phyloP scores from a whole-genome alignment of 1,140 invertebrate genomes.

The Reticulitermes speratus region DNA sequence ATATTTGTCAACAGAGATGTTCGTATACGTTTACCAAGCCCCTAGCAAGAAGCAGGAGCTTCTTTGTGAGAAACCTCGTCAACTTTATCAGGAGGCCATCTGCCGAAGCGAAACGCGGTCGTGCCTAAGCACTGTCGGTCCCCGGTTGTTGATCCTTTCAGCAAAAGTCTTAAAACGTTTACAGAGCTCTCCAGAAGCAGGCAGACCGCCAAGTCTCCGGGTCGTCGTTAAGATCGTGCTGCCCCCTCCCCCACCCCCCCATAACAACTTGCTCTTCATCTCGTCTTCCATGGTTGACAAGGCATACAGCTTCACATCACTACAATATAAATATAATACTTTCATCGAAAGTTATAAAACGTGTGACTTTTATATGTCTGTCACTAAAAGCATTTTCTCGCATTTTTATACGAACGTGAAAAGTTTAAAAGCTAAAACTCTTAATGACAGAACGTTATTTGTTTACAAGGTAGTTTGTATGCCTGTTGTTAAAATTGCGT shows the following conservation, averaged over 20 bases:
- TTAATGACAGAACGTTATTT: too few relatives aligned
- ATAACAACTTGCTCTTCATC: not conserved
- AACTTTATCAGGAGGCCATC: not conserved
- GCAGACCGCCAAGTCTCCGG: slow-evolving; percentile 25
- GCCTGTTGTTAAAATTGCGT: too few relatives aligned
- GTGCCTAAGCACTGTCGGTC: slow-evolving; percentile 9
- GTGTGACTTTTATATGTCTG: too few relatives aligned
- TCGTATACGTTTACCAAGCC: slow-evolving; percentile 1
- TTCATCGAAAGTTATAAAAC: not conserved
- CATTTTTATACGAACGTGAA: too few relatives aligned
- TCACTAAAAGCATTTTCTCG: too few relatives aligned
- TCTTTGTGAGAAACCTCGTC: slow-evolving; percentile 18
- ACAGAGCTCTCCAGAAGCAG: slow-evolving; percentile 25
- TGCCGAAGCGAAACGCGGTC: slow-evolving; percentile 22
- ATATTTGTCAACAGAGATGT: slow-evolving; percentile 29
- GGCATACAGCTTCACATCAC: not conserved
- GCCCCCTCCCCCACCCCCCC: not conserved
- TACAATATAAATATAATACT: not conserved
- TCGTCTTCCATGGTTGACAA: not conserved
- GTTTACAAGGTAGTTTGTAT: too few relatives aligned
- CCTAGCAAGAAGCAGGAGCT: not conserved
- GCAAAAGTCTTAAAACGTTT: slow-evolving; percentile 27
- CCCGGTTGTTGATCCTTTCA: slow-evolving; percentile 28
- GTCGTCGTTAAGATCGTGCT: slow-evolving; percentile 19
- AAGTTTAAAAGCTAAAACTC: too few relatives aligned